phyloP scores from a whole-genome alignment of 2,888 invertebrate species.

The Cylindroiulus punctatus region DNA sequence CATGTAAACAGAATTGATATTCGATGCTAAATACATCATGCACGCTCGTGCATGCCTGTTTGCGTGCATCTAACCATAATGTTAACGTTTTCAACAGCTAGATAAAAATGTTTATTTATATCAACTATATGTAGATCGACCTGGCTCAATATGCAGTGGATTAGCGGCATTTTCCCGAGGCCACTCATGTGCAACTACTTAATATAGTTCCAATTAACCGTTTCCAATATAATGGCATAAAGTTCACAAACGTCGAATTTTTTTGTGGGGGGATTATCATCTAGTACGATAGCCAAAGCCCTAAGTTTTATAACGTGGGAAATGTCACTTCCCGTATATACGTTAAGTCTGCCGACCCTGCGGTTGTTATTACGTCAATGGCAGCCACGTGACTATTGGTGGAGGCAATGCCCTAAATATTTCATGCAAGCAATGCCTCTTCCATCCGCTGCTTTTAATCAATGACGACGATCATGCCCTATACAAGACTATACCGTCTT shows the following conservation, averaged over 20 bases:
- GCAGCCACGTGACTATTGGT: slow-evolving; percentile 47
- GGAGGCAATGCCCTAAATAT: slow-evolving; percentile 48
- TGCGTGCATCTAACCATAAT: too few relatives aligned
- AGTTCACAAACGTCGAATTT: not conserved
- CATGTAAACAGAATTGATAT: too few relatives aligned
- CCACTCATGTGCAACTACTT: too few relatives aligned
- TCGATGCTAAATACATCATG: too few relatives aligned
- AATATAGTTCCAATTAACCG: not conserved
- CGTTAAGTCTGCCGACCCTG: slow-evolving; percentile 34
- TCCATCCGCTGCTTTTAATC: slow-evolving; percentile 31
- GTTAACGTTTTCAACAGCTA: too few relatives aligned
- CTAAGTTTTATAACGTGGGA: too few relatives aligned
- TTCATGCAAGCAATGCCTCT: slow-evolving; percentile 29
- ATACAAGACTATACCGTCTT: not conserved
- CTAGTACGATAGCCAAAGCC: not conserved
- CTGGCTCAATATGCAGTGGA: too few relatives aligned
- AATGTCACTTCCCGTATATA: slow-evolving; percentile 36
- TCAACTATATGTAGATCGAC: too few relatives aligned
- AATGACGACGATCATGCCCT: slow-evolving; percentile 51
- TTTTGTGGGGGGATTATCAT: not conserved
- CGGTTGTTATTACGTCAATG: slow-evolving; percentile 45
- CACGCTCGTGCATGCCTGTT: too few relatives aligned
- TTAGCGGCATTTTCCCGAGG: too few relatives aligned
- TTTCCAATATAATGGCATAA: not conserved
- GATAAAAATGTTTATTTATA: too few relatives aligned